Percentiles rank a stretch among this genome's conserved stretches.
Evolutionary conservation across 1,140 invertebrate species (phyloP).

Genomic region (Leptinotarsa lineolata): DNA sequence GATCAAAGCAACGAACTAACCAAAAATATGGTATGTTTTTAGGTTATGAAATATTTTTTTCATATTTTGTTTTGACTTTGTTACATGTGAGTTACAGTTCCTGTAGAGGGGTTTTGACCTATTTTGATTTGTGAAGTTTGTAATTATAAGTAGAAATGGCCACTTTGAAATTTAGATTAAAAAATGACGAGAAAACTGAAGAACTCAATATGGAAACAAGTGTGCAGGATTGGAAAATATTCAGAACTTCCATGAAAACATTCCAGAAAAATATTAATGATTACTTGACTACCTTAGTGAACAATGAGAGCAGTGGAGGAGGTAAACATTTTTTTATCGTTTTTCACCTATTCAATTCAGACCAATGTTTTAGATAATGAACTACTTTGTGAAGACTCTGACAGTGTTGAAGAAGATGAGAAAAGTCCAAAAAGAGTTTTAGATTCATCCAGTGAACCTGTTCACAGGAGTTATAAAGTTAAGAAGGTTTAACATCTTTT

Average conservation of each 20-base stretch:
- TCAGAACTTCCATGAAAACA: neutral
- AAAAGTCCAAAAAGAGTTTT: slow-evolving; percentile 14
- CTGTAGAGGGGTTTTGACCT: no score
- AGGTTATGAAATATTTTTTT: no score
- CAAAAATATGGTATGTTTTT: no score
- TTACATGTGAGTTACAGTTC: no score
- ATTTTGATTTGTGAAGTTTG: neutral
- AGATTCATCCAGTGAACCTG: neutral
- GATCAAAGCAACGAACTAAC: no score
- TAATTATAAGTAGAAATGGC: neutral
- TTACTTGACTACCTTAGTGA: slow-evolving; percentile 11
- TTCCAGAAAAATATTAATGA: slow-evolving; percentile 22
- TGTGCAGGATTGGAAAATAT: slow-evolving; percentile 14
- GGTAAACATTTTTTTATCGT: neutral
- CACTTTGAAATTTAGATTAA: slow-evolving; percentile 5
- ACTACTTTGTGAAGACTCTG: neutral
- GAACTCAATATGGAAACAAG: neutral
- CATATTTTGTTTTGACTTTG: no score
- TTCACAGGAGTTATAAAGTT: neutral
- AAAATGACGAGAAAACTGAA: neutral
- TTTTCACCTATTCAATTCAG: neutral
- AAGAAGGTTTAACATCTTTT: neutral
- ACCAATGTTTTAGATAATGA: neutral
- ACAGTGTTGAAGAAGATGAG: slow-evolving; percentile 4
- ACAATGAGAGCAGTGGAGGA: neutral